phyloP scores from a whole-genome alignment of 2,113 vertebrate genomes.

The Mus spicilegus region DNA sequence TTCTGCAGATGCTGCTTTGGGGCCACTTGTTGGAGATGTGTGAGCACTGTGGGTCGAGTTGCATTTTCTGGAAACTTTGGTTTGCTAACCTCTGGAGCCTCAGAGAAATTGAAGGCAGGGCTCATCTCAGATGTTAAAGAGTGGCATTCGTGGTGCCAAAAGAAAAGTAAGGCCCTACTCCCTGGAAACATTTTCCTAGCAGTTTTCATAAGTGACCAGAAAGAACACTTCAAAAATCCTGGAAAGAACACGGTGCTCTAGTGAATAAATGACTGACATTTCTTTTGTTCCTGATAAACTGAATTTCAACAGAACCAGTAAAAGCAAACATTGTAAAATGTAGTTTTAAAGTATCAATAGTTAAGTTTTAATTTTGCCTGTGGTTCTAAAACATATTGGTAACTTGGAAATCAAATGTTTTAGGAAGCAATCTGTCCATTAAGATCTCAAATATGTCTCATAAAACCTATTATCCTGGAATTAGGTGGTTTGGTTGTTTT shows the following conservation, averaged over 20 bases:
- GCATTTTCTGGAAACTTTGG: conserved; percentile 48
- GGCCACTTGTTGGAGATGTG: conserved; percentile 17
- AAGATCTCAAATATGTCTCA: neutral
- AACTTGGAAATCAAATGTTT: conserved; percentile 35
- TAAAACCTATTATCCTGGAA: neutral
- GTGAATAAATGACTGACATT: conserved; percentile 9
- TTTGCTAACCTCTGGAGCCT: conserved; percentile 61
- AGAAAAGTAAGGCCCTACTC: neutral
- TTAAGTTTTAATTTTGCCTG: conserved; percentile 51
- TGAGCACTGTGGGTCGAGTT: conserved; percentile 11
- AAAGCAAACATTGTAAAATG: conserved; percentile 48
- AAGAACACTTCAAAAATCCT: neutral
- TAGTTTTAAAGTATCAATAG: conserved; percentile 53
- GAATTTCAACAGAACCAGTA: conserved; percentile 32
- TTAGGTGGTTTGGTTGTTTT: neutral
- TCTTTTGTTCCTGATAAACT: conserved; percentile 51
- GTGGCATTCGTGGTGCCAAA: neutral
- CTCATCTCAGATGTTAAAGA: conserved; percentile 31
- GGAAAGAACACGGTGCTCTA: neutral
- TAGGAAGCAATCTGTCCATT: neutral
- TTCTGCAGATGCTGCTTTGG: conserved; percentile 55
- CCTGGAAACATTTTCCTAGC: neutral
- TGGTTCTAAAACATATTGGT: conserved; percentile 35
- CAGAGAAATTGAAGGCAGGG: conserved; percentile 55
- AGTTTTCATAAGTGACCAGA: neutral